These are phyloP conservation scores for Rhea americana DNA, from an alignment of 2,113 vertebrate species.

Conservation along the genomic window DNA sequence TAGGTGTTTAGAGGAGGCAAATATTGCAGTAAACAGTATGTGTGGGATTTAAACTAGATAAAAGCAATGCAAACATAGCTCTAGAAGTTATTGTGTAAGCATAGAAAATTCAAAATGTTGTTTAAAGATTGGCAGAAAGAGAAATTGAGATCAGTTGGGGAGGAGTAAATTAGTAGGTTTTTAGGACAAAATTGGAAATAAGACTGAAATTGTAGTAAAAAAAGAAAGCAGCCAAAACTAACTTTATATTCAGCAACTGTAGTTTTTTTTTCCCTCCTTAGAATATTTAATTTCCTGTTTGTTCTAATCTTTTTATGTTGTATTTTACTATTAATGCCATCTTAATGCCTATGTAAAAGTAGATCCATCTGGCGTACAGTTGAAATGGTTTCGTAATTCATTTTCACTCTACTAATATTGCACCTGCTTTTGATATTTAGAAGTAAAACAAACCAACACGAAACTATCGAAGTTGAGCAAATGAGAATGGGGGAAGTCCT, in stretches of 20 bases:
- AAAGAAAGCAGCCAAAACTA: neutral
- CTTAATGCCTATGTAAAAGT: neutral
- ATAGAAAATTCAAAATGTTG: conserved; percentile 26
- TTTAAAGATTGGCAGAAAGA: conserved; percentile 59
- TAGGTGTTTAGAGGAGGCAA: conserved; percentile 45
- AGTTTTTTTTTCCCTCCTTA: neutral
- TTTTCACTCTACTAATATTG: neutral
- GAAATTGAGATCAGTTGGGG: conserved; percentile 62
- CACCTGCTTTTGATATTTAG: neutral
- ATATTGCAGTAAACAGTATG: conserved; percentile 25
- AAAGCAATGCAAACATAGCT: conserved; percentile 26
- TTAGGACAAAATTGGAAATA: conserved; percentile 68
- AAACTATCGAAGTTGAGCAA: neutral
- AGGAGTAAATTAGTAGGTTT: conserved; percentile 68
- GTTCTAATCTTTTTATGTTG: neutral
- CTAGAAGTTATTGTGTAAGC: neutral
- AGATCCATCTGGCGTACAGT: neutral
- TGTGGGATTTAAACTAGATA: conserved; percentile 27
- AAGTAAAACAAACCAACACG: neutral
- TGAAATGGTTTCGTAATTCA: neutral
- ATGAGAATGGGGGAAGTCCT: neutral
- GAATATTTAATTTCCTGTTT: neutral
- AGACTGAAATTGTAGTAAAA: conserved; percentile 58
- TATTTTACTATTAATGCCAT: neutral
- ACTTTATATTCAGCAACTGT: neutral